Base-by-base conservation (phyloP, 2,113 vertebrate species). In the Lamprotornis superbus region DNA sequence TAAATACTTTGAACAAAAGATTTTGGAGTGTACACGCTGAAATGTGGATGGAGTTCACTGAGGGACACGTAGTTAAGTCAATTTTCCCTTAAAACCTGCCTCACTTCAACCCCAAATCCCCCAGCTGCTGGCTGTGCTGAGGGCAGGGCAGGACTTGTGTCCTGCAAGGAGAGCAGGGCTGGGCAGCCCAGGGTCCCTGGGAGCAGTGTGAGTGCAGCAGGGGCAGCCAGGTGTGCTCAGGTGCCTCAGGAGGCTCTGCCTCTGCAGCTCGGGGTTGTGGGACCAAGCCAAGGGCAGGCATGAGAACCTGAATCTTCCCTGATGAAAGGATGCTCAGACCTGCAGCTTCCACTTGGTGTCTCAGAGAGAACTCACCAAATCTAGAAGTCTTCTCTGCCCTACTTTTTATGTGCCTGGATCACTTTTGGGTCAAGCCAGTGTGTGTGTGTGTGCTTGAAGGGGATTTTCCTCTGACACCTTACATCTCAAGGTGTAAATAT, bases 161-260 rank as follows among this genome's bases (percentile, higher is more conserved):
- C 53, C 76, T 33, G 33, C 28, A 37, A 61, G 0, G 2, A 46
- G 46, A 53, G 25, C 56, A 68, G 69, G 40, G 47, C 31, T 33
- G 67, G 1, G 1, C 49, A 63, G 81, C 42, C 70, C 57, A 5
- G 40, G 37, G 28, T 39, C 7, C 1, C 39, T 7, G 24, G 37
- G 73, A 75, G 44, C 13, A 3, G 24, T 3, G 30, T 52, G 86
- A 59, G 25, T 44, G 19, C 61, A 42, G 39, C 68, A 39, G 56
- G 30, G 50, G 47, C 70, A 55, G 76, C 80, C 42, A 60, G 76
- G 12, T 23, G 23, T 2, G 6, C 10, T 2, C 5, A 20, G 42
- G 18, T 2, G 2, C 39, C 2, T 14, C 0, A 0, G 22, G 30
- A 47, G 15, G 25, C 53, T 0, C 0, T 81, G 65, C 9, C 64